A percentile compares a stretch with the other conserved stretches of the same genome.
Evolutionary conservation across 2,797 vertebrate genomes (phyloP).

Genomic region (Hapalemur alaotrensis): DNA sequence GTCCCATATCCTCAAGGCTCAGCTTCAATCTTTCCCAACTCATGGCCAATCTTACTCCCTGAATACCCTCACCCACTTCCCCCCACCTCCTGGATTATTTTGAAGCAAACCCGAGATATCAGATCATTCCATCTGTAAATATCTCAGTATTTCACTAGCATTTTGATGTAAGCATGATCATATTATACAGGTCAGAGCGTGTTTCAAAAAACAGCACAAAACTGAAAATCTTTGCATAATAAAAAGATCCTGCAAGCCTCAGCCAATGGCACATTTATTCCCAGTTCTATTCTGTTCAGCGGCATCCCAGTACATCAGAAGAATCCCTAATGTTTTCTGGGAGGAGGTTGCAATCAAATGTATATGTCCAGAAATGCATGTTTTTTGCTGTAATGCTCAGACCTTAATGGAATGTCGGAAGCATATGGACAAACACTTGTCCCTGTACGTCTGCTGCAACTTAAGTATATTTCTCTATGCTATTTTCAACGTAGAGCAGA

Average conservation of each 20-base stretch:
- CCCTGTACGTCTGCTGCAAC: neutral
- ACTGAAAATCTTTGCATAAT: conserved; percentile 44
- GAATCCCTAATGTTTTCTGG: neutral
- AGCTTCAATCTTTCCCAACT: neutral
- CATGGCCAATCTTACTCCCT: neutral
- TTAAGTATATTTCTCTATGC: conserved; percentile 24
- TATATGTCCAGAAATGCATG: neutral
- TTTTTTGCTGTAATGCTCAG: neutral
- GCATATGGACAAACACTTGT: conserved; percentile 37
- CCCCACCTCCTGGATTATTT: neutral
- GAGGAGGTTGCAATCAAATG: neutral
- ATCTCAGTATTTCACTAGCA: conserved; percentile 59
- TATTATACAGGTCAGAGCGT: conserved; percentile 56
- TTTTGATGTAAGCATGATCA: conserved; percentile 46
- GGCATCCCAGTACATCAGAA: neutral
- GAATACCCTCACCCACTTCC: neutral
- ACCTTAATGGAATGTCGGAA: neutral
- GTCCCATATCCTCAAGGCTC: no score
- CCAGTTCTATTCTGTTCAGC: neutral
- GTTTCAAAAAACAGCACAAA: conserved; percentile 53
- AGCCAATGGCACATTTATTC: neutral
- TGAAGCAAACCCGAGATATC: conserved; percentile 27
- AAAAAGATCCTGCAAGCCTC: neutral
- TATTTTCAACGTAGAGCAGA: conserved; percentile 55
- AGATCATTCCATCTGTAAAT: conserved; percentile 27